Base-by-base conservation (phyloP, 2,113 vertebrate species). In the Podarcis muralis region DNA sequence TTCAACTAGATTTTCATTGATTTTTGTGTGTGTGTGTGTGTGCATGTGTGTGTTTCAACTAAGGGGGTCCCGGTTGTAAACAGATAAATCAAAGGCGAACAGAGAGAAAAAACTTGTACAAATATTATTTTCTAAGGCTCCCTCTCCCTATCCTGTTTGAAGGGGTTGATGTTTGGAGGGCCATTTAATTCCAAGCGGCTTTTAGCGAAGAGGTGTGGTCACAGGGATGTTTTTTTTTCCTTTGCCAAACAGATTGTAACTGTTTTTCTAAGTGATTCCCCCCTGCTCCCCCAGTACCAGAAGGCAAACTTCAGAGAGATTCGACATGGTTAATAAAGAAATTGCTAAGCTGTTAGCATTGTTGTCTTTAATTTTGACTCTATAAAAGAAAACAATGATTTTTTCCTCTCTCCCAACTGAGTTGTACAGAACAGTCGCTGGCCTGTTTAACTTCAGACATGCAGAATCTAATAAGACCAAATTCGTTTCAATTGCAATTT, bases 81-180 rank as follows among this genome's bases (percentile, higher is more conserved):
- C 94, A 95, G 92, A 95, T 95, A 95, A 96, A 96, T 94, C 92
- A 95, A 94, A 94, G 93, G 92, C 91, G 83, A 91, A 4, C 92
- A 13, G 91, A 92, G 90, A 48, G 88, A 86, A 79, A 72, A 71
- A 90, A 95, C 87, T 91, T 72, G 91, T 89, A 68, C 90, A 92
- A 92, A 93, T 91, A 85, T 81, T 93, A 86, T 93, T 94, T 94
- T 93, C 91, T 90, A 75, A 32, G 83, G 69, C 85, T 86, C 82
- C 88, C 78, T 88, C 57, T 40, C 92, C 90, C 90, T 27, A 27
- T 92, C 93, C 91, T 93, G 82, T 76, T 32, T 87, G 80, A 1
- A 81, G 90, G 27, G 57, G 93, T 83, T 83, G 91, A 83, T 89
- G 87, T 66, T 82, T 81, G 90, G 94, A 91, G 85, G 78, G 91